phyloP scores from a whole-genome alignment of 2,888 invertebrate species.

The Taphrorychus bicolor region DNA sequence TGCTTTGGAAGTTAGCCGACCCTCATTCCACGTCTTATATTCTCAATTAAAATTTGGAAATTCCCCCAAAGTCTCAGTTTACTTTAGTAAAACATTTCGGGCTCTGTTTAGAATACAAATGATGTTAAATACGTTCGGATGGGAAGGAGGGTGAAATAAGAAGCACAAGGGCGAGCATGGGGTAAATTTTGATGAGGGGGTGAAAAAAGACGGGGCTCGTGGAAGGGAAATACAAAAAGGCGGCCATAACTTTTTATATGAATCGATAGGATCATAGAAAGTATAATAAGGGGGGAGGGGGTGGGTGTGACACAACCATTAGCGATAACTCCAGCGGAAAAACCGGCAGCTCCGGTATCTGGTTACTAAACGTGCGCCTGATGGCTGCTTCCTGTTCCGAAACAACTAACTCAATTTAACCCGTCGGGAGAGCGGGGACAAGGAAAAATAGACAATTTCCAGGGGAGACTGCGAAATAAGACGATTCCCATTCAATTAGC shows the following conservation, averaged over 20 bases:
- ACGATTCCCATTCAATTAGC: slow-evolving; percentile 38
- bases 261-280: neutral
- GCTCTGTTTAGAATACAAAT: slow-evolving; percentile 39
- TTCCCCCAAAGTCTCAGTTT: slow-evolving; percentile 39
- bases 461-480: slow-evolving; percentile 22
- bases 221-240: neutral
- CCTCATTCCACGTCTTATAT: slow-evolving; percentile 36
- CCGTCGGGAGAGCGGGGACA: neutral
- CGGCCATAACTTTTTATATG: slow-evolving; percentile 3
- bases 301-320: neutral
- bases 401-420: neutral
- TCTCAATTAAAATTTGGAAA: slow-evolving; percentile 39
- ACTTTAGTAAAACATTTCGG: slow-evolving; percentile 38
- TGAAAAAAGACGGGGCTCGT: slow-evolving; percentile 6
- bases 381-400: neutral
- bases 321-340: neutral
- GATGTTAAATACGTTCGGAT: slow-evolving; percentile 28
- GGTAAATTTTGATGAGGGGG: slow-evolving; percentile 23
- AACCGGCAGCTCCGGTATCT: neutral
- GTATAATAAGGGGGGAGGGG: too few relatives aligned
- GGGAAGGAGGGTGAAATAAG: slow-evolving; percentile 27
- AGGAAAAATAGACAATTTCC: slow-evolving; percentile 11
- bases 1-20: slow-evolving; percentile 22
- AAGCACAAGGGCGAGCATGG: slow-evolving; percentile 21
- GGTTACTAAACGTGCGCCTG: neutral